A percentile compares a stretch with the other conserved stretches of the same genome.
These are phyloP conservation scores for Notothenia rossii DNA, from an alignment of 2,113 vertebrate genomes.

Conservation along the genomic window DNA sequence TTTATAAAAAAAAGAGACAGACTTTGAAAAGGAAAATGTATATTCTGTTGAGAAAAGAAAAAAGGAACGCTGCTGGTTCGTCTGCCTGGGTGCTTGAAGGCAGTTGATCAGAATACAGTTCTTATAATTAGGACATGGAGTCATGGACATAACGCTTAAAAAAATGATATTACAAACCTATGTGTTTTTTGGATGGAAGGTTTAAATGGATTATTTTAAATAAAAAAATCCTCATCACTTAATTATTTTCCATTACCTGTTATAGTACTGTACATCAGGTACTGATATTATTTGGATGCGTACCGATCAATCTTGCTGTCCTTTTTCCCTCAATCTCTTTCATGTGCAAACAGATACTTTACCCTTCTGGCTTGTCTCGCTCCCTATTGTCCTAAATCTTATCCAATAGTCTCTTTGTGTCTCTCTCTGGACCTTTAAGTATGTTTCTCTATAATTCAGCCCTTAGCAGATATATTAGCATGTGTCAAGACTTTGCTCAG, in stretches of 20 bases:
- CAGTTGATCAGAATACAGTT: too few species aligned
- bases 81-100: too few species aligned
- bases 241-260: background rate
- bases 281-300: background rate
- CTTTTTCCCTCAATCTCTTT: background rate
- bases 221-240: background rate
- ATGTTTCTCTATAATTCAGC: slow-evolving; percentile 65
- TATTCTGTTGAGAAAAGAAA: too few species aligned
- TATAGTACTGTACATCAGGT: background rate
- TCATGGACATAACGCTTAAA: too few species aligned
- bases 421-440: slow-evolving; percentile 35
- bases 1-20: too few species aligned
- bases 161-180: too few species aligned
- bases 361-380: background rate
- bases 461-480: slow-evolving; percentile 66
- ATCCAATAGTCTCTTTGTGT: slow-evolving; percentile 33
- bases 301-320: slow-evolving; percentile 11
- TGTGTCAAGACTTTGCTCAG: slow-evolving; percentile 59
- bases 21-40: too few species aligned
- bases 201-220: background rate
- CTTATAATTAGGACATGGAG: too few species aligned
- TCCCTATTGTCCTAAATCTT: slow-evolving; percentile 39
- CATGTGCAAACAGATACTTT: background rate
- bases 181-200: too few species aligned
- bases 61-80: too few species aligned